Conservation (phyloP, 1,140 invertebrate genomes). For the Nomia melanderi region DNA sequence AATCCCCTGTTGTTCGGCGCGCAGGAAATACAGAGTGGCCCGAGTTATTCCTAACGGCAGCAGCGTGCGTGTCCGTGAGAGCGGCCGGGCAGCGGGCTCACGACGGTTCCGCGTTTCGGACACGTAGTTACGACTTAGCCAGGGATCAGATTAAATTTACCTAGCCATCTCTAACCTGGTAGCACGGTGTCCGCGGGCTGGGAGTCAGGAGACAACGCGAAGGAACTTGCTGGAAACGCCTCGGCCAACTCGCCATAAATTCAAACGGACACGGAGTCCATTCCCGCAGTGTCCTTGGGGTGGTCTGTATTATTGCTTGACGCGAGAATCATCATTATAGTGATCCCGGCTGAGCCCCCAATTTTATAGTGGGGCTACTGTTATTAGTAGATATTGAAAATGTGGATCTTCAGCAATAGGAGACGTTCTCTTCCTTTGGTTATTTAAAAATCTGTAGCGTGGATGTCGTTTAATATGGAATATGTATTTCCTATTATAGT, state of each 20-base stretch:
- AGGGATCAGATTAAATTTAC: slow-evolving; percentile 71
- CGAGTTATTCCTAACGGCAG: slow-evolving; percentile 55
- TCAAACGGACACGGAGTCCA: slow-evolving; percentile 59
- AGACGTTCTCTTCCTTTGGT: no score
- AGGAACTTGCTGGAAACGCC: slow-evolving; percentile 53
- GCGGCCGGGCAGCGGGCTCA: neutral
- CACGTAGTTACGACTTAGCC: slow-evolving; percentile 67
- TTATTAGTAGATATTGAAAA: no score
- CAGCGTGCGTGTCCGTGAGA: slow-evolving; percentile 25
- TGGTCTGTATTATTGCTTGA: slow-evolving; percentile 50
- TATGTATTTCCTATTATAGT: no score
- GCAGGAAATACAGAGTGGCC: slow-evolving; percentile 4
- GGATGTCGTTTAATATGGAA: no score
- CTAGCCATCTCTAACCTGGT: slow-evolving; percentile 49
- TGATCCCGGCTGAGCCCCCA: no score
- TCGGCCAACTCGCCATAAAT: slow-evolving; percentile 68
- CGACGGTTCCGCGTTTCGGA: slow-evolving; percentile 57
- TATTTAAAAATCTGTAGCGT: no score
- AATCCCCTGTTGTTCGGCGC: slow-evolving; percentile 13
- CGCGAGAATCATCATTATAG: slow-evolving; percentile 37
- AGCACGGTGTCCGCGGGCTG: slow-evolving; percentile 26
- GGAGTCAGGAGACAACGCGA: slow-evolving; percentile 8
- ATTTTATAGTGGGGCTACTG: no score
- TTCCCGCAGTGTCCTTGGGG: slow-evolving; percentile 52
- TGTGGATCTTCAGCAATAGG: no score